These are phyloP conservation scores for Eupsilia transversa DNA, from an alignment of 2,888 invertebrate species.

Conservation along the genomic window DNA sequence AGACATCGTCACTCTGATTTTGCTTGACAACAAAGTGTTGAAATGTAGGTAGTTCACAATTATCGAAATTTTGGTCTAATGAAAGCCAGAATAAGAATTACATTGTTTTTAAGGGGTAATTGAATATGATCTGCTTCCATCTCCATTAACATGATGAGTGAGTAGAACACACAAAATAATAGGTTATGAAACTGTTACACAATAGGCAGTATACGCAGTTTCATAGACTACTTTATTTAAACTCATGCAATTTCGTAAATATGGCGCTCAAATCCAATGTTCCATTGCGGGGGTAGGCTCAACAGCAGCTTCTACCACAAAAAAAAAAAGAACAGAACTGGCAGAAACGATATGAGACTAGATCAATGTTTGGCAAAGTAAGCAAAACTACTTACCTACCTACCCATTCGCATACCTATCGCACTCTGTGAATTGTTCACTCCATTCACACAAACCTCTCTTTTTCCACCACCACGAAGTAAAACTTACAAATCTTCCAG, in stretches of 20 bases:
- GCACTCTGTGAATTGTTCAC: background rate
- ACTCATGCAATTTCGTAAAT: background rate
- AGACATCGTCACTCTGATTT: background rate
- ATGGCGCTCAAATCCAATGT: background rate
- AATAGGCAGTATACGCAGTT: background rate
- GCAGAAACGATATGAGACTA: background rate
- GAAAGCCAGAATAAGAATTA: background rate
- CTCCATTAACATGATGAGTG: no score
- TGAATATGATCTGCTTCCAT: background rate
- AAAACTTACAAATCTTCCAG: slow-evolving; percentile 37
- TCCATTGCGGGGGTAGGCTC: background rate
- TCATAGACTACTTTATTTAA: background rate
- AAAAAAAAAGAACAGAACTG: background rate
- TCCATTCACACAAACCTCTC: background rate
- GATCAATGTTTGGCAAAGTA: background rate
- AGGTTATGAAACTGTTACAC: background rate
- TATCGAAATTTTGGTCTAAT: background rate
- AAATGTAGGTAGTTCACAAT: background rate
- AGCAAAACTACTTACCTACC: background rate
- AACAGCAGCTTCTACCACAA: background rate
- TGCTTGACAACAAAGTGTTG: background rate
- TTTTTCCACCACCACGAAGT: background rate
- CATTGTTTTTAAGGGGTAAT: background rate
- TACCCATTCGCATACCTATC: background rate
- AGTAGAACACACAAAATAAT: background rate